Conservation (phyloP, 2,888 invertebrate species). For the Eurois occulta region DNA sequence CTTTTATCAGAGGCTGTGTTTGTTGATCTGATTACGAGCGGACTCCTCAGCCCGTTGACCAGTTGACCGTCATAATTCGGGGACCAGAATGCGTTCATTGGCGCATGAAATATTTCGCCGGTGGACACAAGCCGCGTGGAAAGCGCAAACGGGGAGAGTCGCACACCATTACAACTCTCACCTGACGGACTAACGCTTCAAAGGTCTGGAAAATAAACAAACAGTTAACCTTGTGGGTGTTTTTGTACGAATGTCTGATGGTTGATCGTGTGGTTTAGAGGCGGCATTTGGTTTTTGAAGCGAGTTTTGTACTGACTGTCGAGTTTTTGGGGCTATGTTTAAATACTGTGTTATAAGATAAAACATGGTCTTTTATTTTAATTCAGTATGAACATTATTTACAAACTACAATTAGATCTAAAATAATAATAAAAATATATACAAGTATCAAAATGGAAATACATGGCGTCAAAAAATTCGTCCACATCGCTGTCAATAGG, state of each 20-base stretch:
- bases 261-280: slow-evolving; percentile 3
- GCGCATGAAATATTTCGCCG: slow-evolving; percentile 88
- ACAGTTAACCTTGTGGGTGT: slow-evolving; percentile 55
- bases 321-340: neutral
- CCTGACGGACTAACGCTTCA: slow-evolving; percentile 74
- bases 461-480: no score
- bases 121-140: slow-evolving; percentile 74
- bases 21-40: slow-evolving; percentile 86
- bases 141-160: slow-evolving; percentile 84
- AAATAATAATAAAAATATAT: no score
- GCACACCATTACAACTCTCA: slow-evolving; percentile 87
- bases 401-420: no score
- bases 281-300: slow-evolving; percentile 11
- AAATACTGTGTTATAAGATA: neutral
- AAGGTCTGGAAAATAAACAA: slow-evolving; percentile 69
- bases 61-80: slow-evolving; percentile 90
- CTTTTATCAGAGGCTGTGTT: slow-evolving; percentile 86
- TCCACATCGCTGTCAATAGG: no score
- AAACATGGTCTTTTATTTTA: no score
- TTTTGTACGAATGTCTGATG: slow-evolving; percentile 29
- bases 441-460: no score
- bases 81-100: slow-evolving; percentile 83
- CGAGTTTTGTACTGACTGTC: neutral
- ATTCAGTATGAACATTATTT: no score
- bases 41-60: slow-evolving; percentile 80